Conservation (phyloP, 2,797 vertebrate species). For the Masticophis lateralis region DNA sequence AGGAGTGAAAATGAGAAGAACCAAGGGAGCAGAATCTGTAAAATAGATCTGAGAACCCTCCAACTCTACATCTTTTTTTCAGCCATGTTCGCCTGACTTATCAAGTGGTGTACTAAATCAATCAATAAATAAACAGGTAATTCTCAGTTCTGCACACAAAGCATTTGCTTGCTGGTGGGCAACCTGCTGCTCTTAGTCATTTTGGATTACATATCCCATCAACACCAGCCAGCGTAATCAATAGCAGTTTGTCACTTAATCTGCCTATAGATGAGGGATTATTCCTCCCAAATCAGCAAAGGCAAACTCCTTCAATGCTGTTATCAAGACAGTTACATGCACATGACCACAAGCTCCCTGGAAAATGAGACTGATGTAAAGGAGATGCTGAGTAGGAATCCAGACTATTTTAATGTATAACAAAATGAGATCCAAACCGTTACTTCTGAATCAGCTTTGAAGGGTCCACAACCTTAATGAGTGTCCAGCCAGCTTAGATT, state of each 20-base stretch:
- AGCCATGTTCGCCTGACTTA: not conserved
- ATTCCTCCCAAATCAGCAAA: not conserved
- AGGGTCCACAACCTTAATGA: not conserved
- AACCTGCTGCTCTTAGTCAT: not conserved
- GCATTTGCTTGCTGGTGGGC: not conserved
- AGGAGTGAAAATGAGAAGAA: not conserved
- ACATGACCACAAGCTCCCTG: not conserved
- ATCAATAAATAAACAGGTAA: not conserved
- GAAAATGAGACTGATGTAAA: not conserved
- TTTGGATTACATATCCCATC: not conserved
- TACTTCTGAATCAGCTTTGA: not conserved
- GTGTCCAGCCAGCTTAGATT: not conserved
- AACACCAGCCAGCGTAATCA: not conserved
- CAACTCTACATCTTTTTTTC: not conserved
- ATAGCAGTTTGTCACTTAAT: not conserved
- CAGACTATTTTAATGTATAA: not conserved
- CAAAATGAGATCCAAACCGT: not conserved
- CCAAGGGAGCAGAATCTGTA: not conserved
- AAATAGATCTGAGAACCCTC: not conserved
- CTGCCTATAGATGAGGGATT: not conserved
- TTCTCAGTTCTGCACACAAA: not conserved
- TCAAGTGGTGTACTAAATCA: not conserved
- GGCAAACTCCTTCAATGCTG: not conserved
- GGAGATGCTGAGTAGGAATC: not conserved
- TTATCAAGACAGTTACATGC: not conserved